Conservation (phyloP, 2,797 vertebrate genomes). For the Cossypha heuglini region DNA sequence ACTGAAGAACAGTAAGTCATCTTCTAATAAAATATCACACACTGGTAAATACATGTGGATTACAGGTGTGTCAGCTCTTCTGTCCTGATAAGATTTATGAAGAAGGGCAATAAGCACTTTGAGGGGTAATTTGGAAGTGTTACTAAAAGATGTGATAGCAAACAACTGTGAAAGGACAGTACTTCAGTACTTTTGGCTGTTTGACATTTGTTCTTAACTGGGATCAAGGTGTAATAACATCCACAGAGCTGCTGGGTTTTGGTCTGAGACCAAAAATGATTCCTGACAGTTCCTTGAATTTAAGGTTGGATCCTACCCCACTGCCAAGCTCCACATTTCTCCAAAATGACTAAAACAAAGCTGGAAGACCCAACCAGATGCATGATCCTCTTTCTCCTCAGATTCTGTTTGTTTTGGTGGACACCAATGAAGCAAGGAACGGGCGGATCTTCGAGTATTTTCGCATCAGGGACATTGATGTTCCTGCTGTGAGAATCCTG, state of each 20-base stretch:
- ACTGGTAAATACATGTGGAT: not conserved
- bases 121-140: not conserved
- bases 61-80: not conserved
- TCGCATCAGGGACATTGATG: constrained; percentile 75
- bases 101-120: not conserved
- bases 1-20: not conserved
- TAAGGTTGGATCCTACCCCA: not conserved
- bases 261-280: not conserved
- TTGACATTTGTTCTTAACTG: not conserved
- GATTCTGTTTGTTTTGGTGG: constrained; percentile 86
- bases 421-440: constrained; percentile 84
- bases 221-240: not conserved
- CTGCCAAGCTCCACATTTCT: not conserved
- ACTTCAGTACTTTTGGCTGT: not conserved
- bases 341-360: not conserved
- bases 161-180: not conserved
- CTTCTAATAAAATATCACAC: not conserved
- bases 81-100: not conserved
- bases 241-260: not conserved
- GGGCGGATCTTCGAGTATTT: constrained; percentile 88
- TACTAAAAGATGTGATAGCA: not conserved
- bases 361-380: not conserved
- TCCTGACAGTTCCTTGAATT: not conserved
- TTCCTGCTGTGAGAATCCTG: constrained; percentile 85
- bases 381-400: constrained; percentile 27